Evolutionary conservation across 2,888 invertebrate species (phyloP), one percentile per base, ranked within the genome.

Genomic region (Gastracanthus pulcherrimus): DNA sequence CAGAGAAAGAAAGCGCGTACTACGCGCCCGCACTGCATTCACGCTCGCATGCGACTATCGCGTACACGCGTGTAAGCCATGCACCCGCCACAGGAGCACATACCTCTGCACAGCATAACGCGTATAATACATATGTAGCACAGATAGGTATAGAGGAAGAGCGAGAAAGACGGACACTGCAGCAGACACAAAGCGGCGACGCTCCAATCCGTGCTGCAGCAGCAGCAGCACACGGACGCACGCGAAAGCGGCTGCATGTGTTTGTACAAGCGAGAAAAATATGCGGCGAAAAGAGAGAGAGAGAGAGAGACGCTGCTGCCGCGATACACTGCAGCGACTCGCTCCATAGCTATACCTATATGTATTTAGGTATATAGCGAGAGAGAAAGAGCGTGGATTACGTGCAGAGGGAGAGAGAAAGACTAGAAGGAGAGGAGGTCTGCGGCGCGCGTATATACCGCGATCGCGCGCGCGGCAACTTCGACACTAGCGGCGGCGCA

Each of bases 391-490:
- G 7, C 3, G 13, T 41, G 3, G 11, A 51, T 51, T n/a, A n/a
- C n/a, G n/a, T n/a, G n/a, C 16, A 38, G 38, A 9, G 38, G 38
- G 34, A 7, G 34, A 64, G 62, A 3, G 36, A 13, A 7, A 34
- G n/a, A n/a, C n/a, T n/a, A n/a, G n/a, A n/a, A n/a, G n/a, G n/a
- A n/a, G n/a, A n/a, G n/a, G n/a, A 31, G 60, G n/a, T 36, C 7
- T 69, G 41, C 66, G 34, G 76, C 34, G 31, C 51, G 66, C 77
- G 81, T 81, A 78, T n/a, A n/a, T n/a, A 76, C 82, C 80, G 76
- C 77, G 75, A 82, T 83, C 82, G 82, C 36, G 48, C 67, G 74
- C 84, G 83, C 84, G 84, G 83, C 76, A 83, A 84, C 81, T 82
- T 82, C 70, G 82, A 81, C 81, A 84, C 84, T 80, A 70, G 80